phyloP scores from a whole-genome alignment of 30 jellyfish, hydroid and myxozoan species.

The Aurelia sp. region DNA sequence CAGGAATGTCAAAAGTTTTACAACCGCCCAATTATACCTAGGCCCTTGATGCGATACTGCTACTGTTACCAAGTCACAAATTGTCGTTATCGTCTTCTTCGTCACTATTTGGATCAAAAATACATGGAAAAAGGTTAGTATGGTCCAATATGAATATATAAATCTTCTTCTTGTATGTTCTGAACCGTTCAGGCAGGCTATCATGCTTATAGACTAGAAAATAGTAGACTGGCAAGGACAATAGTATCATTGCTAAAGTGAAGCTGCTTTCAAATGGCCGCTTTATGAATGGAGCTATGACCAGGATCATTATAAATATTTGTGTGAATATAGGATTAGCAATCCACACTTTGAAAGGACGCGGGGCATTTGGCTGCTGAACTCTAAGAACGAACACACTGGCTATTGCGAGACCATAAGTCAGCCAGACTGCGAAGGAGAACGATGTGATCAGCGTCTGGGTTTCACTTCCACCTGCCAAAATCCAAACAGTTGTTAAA shows the following conservation, averaged over 20 bases:
- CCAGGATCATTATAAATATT: background rate
- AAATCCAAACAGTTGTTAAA: conserved; percentile 34
- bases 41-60: no score
- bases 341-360: conserved; percentile 51
- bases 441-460: conserved; percentile 1
- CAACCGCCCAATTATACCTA: no score
- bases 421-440: background rate
- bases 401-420: conserved; percentile 9
- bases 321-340: conserved; percentile 29
- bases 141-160: background rate
- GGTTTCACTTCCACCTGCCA: background rate
- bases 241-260: background rate
- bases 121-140: background rate
- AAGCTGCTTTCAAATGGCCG: background rate
- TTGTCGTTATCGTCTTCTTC: no score
- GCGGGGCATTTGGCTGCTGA: conserved; percentile 19
- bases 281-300: conserved; percentile 25
- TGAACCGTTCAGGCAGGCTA: background rate
- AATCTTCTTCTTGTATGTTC: background rate
- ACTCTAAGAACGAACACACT: conserved; percentile 28
- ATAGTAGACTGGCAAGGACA: conserved; percentile 18
- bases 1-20: no score
- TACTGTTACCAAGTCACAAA: no score
- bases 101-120: background rate
- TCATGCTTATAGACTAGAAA: background rate